phyloP scores from a whole-genome alignment of 2,888 invertebrate genomes.

The Pantelozetes paolii region DNA sequence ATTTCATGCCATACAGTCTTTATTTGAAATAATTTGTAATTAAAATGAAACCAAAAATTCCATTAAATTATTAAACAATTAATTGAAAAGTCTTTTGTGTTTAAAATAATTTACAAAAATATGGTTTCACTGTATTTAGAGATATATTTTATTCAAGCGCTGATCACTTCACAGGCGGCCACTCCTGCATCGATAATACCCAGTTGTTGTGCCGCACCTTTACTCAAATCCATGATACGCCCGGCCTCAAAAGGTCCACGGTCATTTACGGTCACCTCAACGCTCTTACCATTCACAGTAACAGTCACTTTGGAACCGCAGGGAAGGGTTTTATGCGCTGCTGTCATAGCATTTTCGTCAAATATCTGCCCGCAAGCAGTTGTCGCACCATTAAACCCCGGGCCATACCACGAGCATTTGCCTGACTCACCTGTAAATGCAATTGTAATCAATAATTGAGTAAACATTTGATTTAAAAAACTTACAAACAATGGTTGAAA shows the following conservation, averaged over 20 bases:
- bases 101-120: too few relatives aligned
- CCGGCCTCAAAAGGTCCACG: conserved; percentile 40
- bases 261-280: conserved; percentile 42
- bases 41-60: too few relatives aligned
- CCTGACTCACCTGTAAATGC: conserved; percentile 39
- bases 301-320: conserved; percentile 35
- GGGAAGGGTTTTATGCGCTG: conserved; percentile 43
- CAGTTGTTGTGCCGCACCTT: conserved; percentile 14
- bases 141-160: too few relatives aligned
- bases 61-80: too few relatives aligned
- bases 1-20: too few relatives aligned
- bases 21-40: too few relatives aligned
- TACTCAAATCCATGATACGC: conserved; percentile 38
- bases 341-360: conserved; percentile 40
- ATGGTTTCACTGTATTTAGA: too few relatives aligned
- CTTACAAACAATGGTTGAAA: too few relatives aligned
- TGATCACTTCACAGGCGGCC: too few relatives aligned
- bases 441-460: too few relatives aligned
- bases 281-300: conserved; percentile 25
- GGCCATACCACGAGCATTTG: conserved; percentile 40
- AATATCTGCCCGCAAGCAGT: conserved; percentile 42
- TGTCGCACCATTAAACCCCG: not conserved
- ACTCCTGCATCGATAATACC: not conserved
- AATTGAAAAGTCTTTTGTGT: too few relatives aligned
- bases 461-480: too few relatives aligned